Evolutionary conservation across 2,888 invertebrate genomes (phyloP), one percentile per base, ranked within the genome.

Genomic region (Cheilosia vulpina): DNA sequence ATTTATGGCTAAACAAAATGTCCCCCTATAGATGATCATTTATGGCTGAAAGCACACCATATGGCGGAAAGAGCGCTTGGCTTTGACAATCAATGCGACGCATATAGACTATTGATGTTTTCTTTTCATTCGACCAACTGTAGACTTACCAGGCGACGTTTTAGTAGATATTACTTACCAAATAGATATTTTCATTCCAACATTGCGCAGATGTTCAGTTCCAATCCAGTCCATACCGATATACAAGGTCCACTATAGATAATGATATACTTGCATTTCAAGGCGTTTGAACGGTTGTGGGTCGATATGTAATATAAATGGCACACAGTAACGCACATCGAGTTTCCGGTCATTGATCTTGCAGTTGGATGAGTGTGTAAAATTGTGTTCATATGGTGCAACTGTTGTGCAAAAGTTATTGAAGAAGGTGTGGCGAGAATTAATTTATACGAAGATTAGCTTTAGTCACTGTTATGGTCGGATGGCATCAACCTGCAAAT

Each of bases 21-120:
- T 68, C 66, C 60, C 66, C 65, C 60, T 62, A 21, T 45, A 21
- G 73, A 17, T 62, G 65, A 60, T 58, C 66, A 60, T 80, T 68
- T 80, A 80, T 66, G 80, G 80, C 53, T 73, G 53, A 45, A 38
- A 73, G 80, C 80, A 66, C 73, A 73, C 80, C 80, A 80, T 80
- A 80, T 80, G 80, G 80, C 60, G 27, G 52, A 34, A 21, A 50
- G 41, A 52, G 43, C 68, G 19, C 60, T 71, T 66, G 60, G 17
- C 62, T 66, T 66, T 80, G 53, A 73, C 73, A 66, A 62, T 62
- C 41, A 66, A 58, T 72, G 57, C 65, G 72, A 60, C 57, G 57
- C 63, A 71, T 65, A 58, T 78, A 31, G 45, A 13, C 24, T 72
- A 11, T 45, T 53, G 9, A 17, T 57, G 27, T 31, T 66, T 52